Conservation (phyloP, 2,888 invertebrate genomes). For the Apoda limacodes region DNA sequence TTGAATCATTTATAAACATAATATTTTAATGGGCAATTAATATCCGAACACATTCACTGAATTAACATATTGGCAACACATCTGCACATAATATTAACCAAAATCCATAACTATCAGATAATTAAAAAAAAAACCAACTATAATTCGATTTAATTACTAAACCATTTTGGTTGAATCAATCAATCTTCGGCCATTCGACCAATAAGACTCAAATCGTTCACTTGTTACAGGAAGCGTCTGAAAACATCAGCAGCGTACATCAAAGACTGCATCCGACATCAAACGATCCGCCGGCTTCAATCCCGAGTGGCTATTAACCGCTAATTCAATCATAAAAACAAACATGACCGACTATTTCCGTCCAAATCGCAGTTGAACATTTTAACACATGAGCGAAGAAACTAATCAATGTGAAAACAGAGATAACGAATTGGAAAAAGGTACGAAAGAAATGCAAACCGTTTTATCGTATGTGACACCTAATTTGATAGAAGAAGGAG, state of each 20-base stretch:
- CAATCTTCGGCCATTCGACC: conserved; percentile 32
- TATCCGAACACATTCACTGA: too few relatives aligned
- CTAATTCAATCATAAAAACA: conserved; percentile 63
- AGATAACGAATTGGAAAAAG: conserved; percentile 17
- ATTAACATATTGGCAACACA: too few relatives aligned
- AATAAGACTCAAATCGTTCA: conserved; percentile 39
- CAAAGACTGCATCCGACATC: conserved; percentile 45
- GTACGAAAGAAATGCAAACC: conserved; percentile 51
- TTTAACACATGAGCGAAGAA: conserved; percentile 49
- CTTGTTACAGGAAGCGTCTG: conserved; percentile 54
- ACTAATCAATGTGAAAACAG: too few relatives aligned
- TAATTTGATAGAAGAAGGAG: conserved; percentile 34
- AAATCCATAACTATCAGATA: too few relatives aligned
- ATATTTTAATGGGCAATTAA: too few relatives aligned
- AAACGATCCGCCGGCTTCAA: conserved; percentile 38
- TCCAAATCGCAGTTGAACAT: conserved; percentile 34
- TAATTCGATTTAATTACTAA: background rate
- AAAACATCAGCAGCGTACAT: conserved; percentile 34
- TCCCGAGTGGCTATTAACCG: conserved; percentile 43
- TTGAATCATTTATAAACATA: too few relatives aligned
- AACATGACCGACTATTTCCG: conserved; percentile 55
- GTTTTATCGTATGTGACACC: conserved; percentile 40
- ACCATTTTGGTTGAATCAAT: conserved; percentile 16
- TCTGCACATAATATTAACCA: too few relatives aligned
- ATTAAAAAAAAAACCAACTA: background rate